Evolutionary conservation across 2,888 invertebrate genomes (phyloP).

Genomic region (Andrena haemorrhoa): DNA sequence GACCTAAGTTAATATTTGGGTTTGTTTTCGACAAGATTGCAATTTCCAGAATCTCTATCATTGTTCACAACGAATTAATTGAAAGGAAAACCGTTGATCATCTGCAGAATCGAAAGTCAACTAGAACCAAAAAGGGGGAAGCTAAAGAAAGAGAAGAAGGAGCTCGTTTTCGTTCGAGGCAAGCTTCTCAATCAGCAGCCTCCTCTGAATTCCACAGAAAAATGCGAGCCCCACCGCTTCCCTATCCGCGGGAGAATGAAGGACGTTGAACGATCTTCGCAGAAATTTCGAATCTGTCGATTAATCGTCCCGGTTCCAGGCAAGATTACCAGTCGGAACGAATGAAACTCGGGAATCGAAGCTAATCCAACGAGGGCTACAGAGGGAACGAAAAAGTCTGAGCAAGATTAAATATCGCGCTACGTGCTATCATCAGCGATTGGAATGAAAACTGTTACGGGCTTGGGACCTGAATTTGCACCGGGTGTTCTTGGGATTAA

Average conservation of each 20-base stretch:
- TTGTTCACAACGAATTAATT: background rate
- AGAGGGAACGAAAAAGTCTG: background rate
- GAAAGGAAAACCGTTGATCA: background rate
- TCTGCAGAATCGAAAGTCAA: background rate
- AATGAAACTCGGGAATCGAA: constrained; percentile 21
- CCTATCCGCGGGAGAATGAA: constrained; percentile 1
- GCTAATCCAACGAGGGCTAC: constrained; percentile 10
- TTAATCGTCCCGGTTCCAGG: constrained; percentile 55
- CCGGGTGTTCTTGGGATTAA: background rate
- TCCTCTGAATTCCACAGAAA: constrained; percentile 13
- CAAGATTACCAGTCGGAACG: background rate
- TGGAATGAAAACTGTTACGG: constrained; percentile 8
- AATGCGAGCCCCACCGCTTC: background rate
- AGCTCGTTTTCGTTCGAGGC: background rate
- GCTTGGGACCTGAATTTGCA: background rate
- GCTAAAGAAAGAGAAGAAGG: background rate
- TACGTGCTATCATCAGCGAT: constrained; percentile 11
- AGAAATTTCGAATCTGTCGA: constrained; percentile 49
- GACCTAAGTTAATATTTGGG: too few species aligned
- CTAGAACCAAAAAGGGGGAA: background rate
- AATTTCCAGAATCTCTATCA: background rate
- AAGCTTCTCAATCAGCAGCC: constrained; percentile 16
- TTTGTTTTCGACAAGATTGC: too few species aligned
- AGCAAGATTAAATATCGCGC: constrained; percentile 4
- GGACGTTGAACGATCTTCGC: constrained; percentile 4